Base-by-base conservation (phyloP, 2,797 vertebrate genomes). In the Melanogrammus aeglefinus region DNA sequence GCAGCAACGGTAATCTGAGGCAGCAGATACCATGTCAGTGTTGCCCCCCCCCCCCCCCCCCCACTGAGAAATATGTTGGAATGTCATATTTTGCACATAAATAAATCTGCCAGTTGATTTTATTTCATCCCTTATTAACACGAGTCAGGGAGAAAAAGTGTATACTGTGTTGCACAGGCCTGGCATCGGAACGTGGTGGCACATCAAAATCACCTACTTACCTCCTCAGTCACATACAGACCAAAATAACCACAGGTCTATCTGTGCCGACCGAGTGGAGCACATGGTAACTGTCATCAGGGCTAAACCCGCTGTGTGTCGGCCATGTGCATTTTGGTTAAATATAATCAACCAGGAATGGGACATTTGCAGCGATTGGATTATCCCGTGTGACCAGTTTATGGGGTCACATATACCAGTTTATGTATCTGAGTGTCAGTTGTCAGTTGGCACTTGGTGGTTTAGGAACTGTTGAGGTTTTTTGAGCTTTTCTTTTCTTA, bases 171-270 rank as follows among this genome's bases (percentile, higher is more conserved):
- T 69, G 29, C n/a, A 27, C 12, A 35, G 13, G 63, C 18, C 14
- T 51, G 24, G 44, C 31, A 76, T 33, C 73, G 77, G 47, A 78
- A 78, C 10, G 63, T 74, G 72, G 29, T 44, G 82, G 24, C 31
- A 63, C 82, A 88, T 88, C 85, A 86, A 79, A 76, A 79, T 82
- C 83, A 85, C 84, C 86, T 0, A 39, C 69, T 69, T 80, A 81
- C 76, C 75, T 77, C 84, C 79, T 80, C 83, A 27, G 83, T 88
- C 84, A 66, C 85, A 80, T 1, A 72, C n/a, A 73, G 83, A 86
- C 90, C 78, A 86, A 88, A 92, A 91, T 92, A 92, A 89, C 89
- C 79, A 3, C 76, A 7, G 77, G 12, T 31, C 29, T 72, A 66
- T 69, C 24, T 35, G 70, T 35, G 8, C 31, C 12, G 31, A 16